A percentile compares a stretch with the other conserved stretches of the same genome.
These are phyloP conservation scores for Aspidapion aeneum DNA, from an alignment of 2,888 invertebrate species.

Conservation along the genomic window DNA sequence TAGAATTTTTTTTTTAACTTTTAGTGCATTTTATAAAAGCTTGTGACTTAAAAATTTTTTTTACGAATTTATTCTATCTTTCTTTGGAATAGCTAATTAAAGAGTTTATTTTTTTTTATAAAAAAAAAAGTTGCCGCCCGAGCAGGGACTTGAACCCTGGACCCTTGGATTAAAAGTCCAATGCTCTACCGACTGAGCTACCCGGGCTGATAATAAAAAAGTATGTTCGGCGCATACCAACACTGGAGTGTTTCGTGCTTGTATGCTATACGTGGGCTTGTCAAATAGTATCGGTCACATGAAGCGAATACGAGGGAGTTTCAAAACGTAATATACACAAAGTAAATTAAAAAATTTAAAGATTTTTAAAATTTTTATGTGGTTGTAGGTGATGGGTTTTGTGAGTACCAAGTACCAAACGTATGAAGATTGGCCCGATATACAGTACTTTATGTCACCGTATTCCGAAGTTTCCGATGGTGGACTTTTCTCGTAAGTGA, in stretches of 20 bases:
- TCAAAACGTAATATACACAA: too few relatives aligned
- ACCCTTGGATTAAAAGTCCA: constrained; percentile 76
- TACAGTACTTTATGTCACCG: constrained; percentile 69
- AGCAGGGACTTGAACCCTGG: constrained; percentile 76
- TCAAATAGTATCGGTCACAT: too few relatives aligned
- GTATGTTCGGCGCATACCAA: neutral
- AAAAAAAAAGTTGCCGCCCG: constrained; percentile 53
- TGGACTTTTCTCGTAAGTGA: constrained; percentile 49
- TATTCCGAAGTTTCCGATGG: constrained; percentile 77
- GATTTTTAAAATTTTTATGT: neutral
- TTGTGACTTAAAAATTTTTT: too few relatives aligned
- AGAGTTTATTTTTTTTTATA: neutral
- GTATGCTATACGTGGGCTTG: too few relatives aligned
- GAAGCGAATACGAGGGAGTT: too few relatives aligned
- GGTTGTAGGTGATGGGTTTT: constrained; percentile 34
- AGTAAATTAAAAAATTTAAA: too few relatives aligned
- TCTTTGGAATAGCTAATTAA: too few relatives aligned
- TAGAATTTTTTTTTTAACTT: too few relatives aligned
- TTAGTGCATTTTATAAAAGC: too few relatives aligned
- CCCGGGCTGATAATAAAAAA: constrained; percentile 51
- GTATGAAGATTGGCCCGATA: constrained; percentile 69
- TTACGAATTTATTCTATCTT: neutral
- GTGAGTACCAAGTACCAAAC: constrained; percentile 67
- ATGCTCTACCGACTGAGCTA: constrained; percentile 74
- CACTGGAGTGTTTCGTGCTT: too few relatives aligned